Evolutionary conservation across 2,888 invertebrate species (phyloP).

Genomic region (Orthosia gothica): DNA sequence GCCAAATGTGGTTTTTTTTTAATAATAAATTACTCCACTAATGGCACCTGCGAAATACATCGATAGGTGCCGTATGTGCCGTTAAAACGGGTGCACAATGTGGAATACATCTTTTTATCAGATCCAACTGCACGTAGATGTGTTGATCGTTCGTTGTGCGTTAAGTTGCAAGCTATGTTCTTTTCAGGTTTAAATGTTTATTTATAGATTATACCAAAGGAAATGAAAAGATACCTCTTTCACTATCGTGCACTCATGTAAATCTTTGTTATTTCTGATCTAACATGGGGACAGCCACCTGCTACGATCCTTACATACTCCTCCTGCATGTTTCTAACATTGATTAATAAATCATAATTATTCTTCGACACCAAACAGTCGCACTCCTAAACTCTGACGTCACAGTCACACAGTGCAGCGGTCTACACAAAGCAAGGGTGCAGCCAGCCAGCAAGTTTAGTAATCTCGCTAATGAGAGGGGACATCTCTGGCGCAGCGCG

Average conservation of each 20-base stretch:
- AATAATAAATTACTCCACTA: too few relatives aligned
- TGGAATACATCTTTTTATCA: background rate
- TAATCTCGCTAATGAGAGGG: constrained; percentile 73
- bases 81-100: too few relatives aligned
- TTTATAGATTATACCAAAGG: too few relatives aligned
- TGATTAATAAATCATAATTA: background rate
- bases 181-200: background rate
- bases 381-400: constrained; percentile 31
- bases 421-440: constrained; percentile 62
- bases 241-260: background rate
- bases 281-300: background rate
- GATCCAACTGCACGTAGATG: background rate
- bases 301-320: too few relatives aligned
- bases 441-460: constrained; percentile 64
- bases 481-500: constrained; percentile 63
- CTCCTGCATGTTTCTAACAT: background rate
- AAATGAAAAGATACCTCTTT: background rate
- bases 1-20: too few relatives aligned
- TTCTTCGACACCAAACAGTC: background rate
- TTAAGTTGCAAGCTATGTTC: background rate
- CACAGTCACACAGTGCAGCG: constrained; percentile 38
- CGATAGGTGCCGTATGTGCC: too few relatives aligned
- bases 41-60: too few relatives aligned
- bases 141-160: background rate
- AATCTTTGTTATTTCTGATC: background rate